Conservation (phyloP, 2,113 vertebrate genomes). For the Anarrhichthys ocellatus region DNA sequence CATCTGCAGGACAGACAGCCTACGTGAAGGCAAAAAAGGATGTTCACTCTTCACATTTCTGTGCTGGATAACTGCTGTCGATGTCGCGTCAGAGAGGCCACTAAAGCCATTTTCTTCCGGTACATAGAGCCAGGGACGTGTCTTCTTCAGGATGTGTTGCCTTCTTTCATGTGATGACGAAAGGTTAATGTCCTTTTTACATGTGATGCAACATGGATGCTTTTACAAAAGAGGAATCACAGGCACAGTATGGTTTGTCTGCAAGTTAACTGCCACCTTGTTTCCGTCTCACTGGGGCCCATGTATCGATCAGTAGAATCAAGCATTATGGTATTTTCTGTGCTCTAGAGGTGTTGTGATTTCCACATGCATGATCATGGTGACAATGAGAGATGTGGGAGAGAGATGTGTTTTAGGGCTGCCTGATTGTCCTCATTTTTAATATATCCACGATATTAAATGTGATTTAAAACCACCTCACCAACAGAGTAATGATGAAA, state of each 20-base stretch:
- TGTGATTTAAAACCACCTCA: conserved; percentile 9
- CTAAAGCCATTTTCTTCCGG: conserved; percentile 77
- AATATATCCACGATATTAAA: conserved; percentile 28
- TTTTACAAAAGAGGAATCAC: conserved; percentile 54
- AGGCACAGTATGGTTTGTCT: conserved; percentile 30
- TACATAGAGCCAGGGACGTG: conserved; percentile 60
- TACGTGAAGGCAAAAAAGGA: conserved; percentile 15
- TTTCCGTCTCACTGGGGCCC: conserved; percentile 14
- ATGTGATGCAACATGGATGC: conserved; percentile 59
- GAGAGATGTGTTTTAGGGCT: conserved; percentile 24
- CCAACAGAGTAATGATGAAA: conserved; percentile 19
- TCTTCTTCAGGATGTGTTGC: conserved; percentile 60
- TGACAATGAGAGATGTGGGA: conserved; percentile 32
- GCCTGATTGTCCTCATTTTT: conserved; percentile 31
- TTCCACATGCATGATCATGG: conserved; percentile 51
- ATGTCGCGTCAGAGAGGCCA: conserved; percentile 42
- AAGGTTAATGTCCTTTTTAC: conserved; percentile 58
- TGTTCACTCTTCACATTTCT: conserved; percentile 14
- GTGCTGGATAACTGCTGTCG: conserved; percentile 23
- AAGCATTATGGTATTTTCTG: conserved; percentile 12
- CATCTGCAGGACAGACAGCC: conserved; percentile 16
- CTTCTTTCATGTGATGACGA: conserved; percentile 58
- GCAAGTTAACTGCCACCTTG: conserved; percentile 19
- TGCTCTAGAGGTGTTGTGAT: conserved; percentile 45
- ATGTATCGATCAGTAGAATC: conserved; percentile 35